Base-by-base conservation (phyloP, 1,140 invertebrate genomes). In the Oscheius sp. region DNA sequence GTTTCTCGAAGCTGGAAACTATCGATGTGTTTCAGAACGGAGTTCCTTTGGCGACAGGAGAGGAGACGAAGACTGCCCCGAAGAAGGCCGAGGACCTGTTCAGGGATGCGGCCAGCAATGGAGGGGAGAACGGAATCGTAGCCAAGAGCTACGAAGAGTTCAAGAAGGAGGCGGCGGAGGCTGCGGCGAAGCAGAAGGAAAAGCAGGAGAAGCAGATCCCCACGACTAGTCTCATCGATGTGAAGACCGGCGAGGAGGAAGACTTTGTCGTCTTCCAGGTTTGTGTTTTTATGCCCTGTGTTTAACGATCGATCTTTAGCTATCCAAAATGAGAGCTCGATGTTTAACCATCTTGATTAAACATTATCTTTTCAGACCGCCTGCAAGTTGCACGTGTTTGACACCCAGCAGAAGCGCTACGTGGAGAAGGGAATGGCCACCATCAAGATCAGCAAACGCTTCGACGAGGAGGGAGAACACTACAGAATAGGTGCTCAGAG, bases 211-310 rank as follows among this genome's bases (percentile, higher is more conserved):
- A 55, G 7, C 15, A 55, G 15, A 4, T 55, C 4, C 49, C 49
- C 7, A 55, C 49, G 4, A 55, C 49, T 10, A 63, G 34, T 18
- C 10, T 63, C 10, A 63, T 63, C 18, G 59, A 63, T 20, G 59
- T 63, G 4, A 63, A 63, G 59, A 63, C 59, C 10, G 59, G 59
- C 28, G 59, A 63, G 29, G 59, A 55, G 23, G 49, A 55, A 55
- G 49, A 55, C 28, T 26, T 20, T 13, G 49, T 55, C 23, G 7
- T 55, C 7, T 55, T 55, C 23, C 38, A 42, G n/a, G 38, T 42
- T 42, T 42, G 38, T 42, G 10, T 42, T 42, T n/a, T 10, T 10
- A 42, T 10, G 38, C n/a, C n/a, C 10, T 42, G 10, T 42, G 38
- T 42, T 42, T 42, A 42, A n/a, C n/a, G n/a, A n/a, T n/a, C n/a